A percentile compares a stretch with the other conserved stretches of the same genome.
phyloP scores from a whole-genome alignment of 1,140 invertebrate species.

The Drosophila yakuba region DNA sequence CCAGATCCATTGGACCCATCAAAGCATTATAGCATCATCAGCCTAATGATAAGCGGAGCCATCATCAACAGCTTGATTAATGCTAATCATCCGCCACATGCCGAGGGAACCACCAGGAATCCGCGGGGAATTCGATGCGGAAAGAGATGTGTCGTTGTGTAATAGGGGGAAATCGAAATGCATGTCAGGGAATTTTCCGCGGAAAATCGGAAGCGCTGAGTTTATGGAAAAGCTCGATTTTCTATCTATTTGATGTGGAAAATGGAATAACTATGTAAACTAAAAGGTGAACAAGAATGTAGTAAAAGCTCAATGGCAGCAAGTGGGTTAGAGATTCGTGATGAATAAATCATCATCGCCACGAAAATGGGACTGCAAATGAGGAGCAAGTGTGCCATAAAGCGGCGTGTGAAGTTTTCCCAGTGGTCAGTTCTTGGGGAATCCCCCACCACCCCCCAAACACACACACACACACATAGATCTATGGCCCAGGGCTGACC shows the following conservation, averaged over 20 bases:
- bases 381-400: constrained; percentile 40
- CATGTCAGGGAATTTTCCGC: no score
- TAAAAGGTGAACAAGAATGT: neutral
- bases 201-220: neutral
- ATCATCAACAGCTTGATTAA: constrained; percentile 49
- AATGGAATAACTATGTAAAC: neutral
- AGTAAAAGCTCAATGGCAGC: no score
- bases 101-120: constrained; percentile 6
- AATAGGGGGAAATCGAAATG: neutral
- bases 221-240: neutral
- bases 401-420: constrained; percentile 24
- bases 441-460: neutral
- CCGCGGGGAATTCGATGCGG: no score
- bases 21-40: constrained; percentile 17
- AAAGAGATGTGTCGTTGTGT: neutral
- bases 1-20: neutral
- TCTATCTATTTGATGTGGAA: neutral
- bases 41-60: constrained; percentile 46
- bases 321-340: constrained; percentile 7
- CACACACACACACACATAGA: no score
- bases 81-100: constrained; percentile 48
- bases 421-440: neutral
- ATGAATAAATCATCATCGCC: constrained; percentile 33
- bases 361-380: constrained; percentile 25
- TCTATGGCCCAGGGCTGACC: constrained; percentile 4